Evolutionary conservation across 2,113 vertebrate genomes (phyloP), one percentile per base, ranked within the genome.

Genomic region (Mus pahari): DNA sequence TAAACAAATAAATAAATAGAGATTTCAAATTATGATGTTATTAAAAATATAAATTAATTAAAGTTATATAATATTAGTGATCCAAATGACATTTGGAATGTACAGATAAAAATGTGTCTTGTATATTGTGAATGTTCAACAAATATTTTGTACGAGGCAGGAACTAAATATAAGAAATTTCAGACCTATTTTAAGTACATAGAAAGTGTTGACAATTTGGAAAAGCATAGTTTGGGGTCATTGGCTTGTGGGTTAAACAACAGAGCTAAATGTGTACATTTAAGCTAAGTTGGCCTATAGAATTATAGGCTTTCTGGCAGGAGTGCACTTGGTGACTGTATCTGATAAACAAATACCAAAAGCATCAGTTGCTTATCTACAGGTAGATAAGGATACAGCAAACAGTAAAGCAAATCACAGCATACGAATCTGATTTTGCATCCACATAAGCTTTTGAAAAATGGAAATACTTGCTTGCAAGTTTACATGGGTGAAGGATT

Each of bases 401-500:
- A 93, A 48, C 33, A 90, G 3, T 10, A 3, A 16, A 90, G 45
- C 36, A 84, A 73, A 8, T 55, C 77, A 42, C 19, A 10, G 16
- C 31, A 1, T 1, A 77, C 1, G n/a, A 39, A 74, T 70, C 89
- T 86, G 16, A 68, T 96, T 97, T 94, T 45, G 36, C 19, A 91
- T 20, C 1, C 60, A 64, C 89, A 96, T 55, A 70, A 14, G 58
- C 64, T 75, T 94, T 8, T 45, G 89, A 96, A 94, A 77, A 73
- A 93, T 96, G 79, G 82, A 97, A 96, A 97, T 90, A 95, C 71
- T 66, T 39, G 79, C 92, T 91, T 83, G 62, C 53, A 83, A 94
- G 55, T 92, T 96, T 96, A 97, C 95, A 95, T 97, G 95, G 92
- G 97, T 95, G 94, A 97, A 94, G 70, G 97, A 96, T 96, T 97